Conservation (phyloP, 2,113 vertebrate species). For the Lamprologus speciosus region DNA sequence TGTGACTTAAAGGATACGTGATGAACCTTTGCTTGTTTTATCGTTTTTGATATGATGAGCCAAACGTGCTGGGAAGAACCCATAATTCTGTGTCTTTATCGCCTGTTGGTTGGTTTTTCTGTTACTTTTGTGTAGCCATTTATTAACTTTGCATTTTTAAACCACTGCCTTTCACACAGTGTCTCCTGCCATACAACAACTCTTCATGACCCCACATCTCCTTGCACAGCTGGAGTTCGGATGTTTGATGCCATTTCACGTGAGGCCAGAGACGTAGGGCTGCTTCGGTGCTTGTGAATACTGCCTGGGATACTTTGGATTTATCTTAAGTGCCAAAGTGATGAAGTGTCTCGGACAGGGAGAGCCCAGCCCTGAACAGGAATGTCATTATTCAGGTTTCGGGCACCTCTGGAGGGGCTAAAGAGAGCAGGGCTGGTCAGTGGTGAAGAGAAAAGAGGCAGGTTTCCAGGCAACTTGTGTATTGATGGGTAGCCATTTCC, state of each 20-base stretch:
- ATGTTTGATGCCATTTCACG: not conserved
- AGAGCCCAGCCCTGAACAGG: slow-evolving; percentile 51
- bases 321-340: slow-evolving; percentile 33
- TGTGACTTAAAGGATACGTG: not conserved
- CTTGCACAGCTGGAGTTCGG: not conserved
- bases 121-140: not conserved
- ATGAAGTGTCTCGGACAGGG: slow-evolving; percentile 51
- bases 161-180: slow-evolving; percentile 15
- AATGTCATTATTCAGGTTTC: slow-evolving; percentile 38
- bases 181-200: not conserved
- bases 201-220: slow-evolving; percentile 1
- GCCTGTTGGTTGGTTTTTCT: not conserved
- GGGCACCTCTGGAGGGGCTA: slow-evolving; percentile 38
- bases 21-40: not conserved
- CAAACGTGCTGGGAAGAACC: not conserved
- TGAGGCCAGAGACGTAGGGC: slow-evolving; percentile 17
- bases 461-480: slow-evolving; percentile 20
- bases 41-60: not conserved
- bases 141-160: not conserved
- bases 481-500: slow-evolving; percentile 25
- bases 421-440: slow-evolving; percentile 28
- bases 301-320: not conserved
- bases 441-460: slow-evolving; percentile 34
- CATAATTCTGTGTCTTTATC: not conserved
- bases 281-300: not conserved